phyloP scores from a whole-genome alignment of 1,140 invertebrate species.

The Belonocnema kinseyi region DNA sequence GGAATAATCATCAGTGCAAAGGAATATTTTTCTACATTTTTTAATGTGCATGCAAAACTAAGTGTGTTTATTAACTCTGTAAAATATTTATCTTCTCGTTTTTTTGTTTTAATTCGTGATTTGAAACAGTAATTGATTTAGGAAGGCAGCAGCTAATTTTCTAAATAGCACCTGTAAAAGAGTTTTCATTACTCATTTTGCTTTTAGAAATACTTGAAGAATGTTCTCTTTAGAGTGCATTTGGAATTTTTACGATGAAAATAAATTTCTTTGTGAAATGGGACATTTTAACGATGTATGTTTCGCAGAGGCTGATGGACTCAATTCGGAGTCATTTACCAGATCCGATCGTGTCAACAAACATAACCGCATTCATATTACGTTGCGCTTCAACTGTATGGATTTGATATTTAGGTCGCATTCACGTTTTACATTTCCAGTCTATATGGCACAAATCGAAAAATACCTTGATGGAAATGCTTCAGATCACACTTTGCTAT shows the following conservation, averaged over 20 bases:
- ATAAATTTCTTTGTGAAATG: conserved; percentile 11
- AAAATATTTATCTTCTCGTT: no score
- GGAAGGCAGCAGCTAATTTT: no score
- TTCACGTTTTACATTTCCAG: conserved; percentile 19
- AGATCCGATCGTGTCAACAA: conserved; percentile 14
- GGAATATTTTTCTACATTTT: conserved; percentile 16
- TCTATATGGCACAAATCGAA: conserved; percentile 2
- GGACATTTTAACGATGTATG: not conserved
- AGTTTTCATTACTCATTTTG: no score
- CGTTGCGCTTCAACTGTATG: not conserved
- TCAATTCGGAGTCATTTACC: conserved; percentile 2
- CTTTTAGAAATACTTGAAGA: no score
- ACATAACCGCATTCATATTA: conserved; percentile 22
- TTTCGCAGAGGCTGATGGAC: conserved; percentile 5
- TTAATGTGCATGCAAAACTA: not conserved
- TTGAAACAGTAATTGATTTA: no score
- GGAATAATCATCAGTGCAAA: not conserved
- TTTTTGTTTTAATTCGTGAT: no score
- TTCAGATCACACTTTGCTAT: not conserved
- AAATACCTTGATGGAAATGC: conserved; percentile 16
- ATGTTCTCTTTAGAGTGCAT: no score
- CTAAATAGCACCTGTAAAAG: no score
- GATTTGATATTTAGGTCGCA: conserved; percentile 23
- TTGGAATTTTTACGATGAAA: not conserved
- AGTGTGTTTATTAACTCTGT: not conserved